These are phyloP conservation scores for Diploptera punctata DNA, from an alignment of 2,888 invertebrate species.

Conservation along the genomic window DNA sequence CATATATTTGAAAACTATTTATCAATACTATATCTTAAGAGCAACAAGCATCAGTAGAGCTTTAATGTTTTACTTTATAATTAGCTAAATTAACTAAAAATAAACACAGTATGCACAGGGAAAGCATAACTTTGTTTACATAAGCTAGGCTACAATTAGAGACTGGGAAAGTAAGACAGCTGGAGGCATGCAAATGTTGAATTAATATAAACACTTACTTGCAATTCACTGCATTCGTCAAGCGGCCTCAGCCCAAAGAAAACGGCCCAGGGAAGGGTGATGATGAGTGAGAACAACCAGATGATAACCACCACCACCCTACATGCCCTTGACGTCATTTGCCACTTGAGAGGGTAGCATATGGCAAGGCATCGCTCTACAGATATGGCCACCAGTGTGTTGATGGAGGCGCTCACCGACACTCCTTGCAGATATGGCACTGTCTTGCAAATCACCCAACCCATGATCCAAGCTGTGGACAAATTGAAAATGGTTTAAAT, in stretches of 20 bases:
- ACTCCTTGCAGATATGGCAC: conserved; percentile 64
- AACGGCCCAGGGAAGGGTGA: conserved; percentile 60
- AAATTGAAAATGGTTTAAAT: too few relatives aligned
- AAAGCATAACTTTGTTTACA: too few relatives aligned
- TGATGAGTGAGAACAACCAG: conserved; percentile 57
- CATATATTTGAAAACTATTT: too few relatives aligned
- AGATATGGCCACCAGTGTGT: conserved; percentile 63
- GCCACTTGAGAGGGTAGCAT: conserved; percentile 57
- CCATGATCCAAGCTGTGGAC: conserved; percentile 62
- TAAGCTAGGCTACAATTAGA: too few relatives aligned
- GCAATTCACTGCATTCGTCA: conserved; percentile 51
- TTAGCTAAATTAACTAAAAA: too few relatives aligned
- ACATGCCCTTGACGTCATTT: conserved; percentile 55
- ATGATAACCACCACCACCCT: conserved; percentile 55
- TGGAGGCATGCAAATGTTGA: too few relatives aligned
- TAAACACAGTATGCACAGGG: too few relatives aligned
- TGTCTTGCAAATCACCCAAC: conserved; percentile 61
- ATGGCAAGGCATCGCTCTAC: conserved; percentile 61
- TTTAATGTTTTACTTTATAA: too few relatives aligned
- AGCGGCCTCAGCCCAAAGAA: conserved; percentile 56
- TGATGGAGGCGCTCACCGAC: conserved; percentile 63
- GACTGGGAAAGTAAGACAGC: too few relatives aligned
- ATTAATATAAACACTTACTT: conserved; percentile 50
- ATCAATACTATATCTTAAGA: too few relatives aligned
- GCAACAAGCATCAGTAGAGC: too few relatives aligned